Evolutionary conservation across 2,113 vertebrate genomes (phyloP), one percentile per base, ranked within the genome.

Genomic region (Cyrtonyx montezumae): DNA sequence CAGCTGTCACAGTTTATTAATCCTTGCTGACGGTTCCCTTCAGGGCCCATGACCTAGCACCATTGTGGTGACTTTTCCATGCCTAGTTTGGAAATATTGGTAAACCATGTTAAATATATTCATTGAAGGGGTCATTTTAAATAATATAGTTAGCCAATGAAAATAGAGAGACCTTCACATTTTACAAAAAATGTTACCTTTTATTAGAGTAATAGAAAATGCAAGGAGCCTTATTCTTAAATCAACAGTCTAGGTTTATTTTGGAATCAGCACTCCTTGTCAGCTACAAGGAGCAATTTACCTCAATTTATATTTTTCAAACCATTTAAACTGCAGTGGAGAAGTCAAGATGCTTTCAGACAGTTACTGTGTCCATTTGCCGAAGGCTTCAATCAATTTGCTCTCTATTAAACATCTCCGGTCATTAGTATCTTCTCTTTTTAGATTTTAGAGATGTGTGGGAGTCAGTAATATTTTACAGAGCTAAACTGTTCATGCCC

Each of bases 1-100:
- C 92, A 98, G 97, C 98, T 98, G 98, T 98, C 98, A 96, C 61
- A 95, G 94, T 97, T 97, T 95, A 97, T 99, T 99, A 98, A 97
- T 97, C 97, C 88, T 96, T 98, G 97, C 97, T 97, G 98, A 97
- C 25, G 92, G 97, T 97, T 98, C 98, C 97, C 98, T 98, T 98
- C 97, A 98, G 81, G 91, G 62, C 81, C 70, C 69, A 83, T 97
- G 97, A 98, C 97, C 87, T 94, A 84, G 70, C 87, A 45, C 91
- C 13, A 0, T 94, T 87, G 70, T 94, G 93, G 95, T 96, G 77
- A 76, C 84, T 97, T 96, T 96, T 97, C 94, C 84, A 42, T 95
- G 67, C 93, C 96, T 85, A 87, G 82, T 96, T 97, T 96, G 42
- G 79, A 97, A 96, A 96, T 97, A 93, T 49, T 97, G 88, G 88